Base-by-base conservation (phyloP, 1,140 invertebrate genomes). In the Drosophila trapezifrons region DNA sequence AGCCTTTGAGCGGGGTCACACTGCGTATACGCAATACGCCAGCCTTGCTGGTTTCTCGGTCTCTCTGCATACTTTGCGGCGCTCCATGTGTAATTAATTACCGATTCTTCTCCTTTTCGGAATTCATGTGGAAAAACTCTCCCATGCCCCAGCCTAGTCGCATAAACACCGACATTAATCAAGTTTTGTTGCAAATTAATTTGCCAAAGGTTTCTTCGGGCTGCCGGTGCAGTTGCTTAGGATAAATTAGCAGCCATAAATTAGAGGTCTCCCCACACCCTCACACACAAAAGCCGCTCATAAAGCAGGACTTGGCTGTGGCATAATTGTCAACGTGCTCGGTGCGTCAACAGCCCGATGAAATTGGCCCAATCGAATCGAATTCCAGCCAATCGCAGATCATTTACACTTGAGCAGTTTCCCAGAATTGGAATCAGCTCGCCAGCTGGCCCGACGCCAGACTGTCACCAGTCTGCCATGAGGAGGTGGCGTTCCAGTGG, bases 341-440 rank as follows among this genome's bases (percentile, higher is more conserved):
- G 20, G 57, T 70, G 58, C 46, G 35, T 74, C 69, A 72, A 46
- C 76, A 55, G 58, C 12, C 38, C 57, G 75, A 38, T 45, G 76
- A 78, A 78, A 78, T 78, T 78, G 70, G 75, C 66, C 71, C 76
- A 78, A 78, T 78, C 75, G 47, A 72, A 78, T 78, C 66, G 76
- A 78, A 70, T 57, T 58, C 56, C 56, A 70, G 56, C 74, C 73
- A 77, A 78, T 78, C 76, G 76, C 75, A 78, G 57, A 78, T 78
- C 67, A 72, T 78, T 78, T 78, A 72, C 76, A 78, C 76, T 72
- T 59, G 75, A 78, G 15, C 66, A 72, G 65, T 78, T 78, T 38
- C 65, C 40, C 60, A 58, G 56, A 65, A 54, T 54, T 54, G 51
- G 18, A 22, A 77, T 43, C 49, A 56, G 45, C 43, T 27, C 10